Base-by-base conservation (phyloP, 2,888 invertebrate genomes). In the Trichopria drosophilae region DNA sequence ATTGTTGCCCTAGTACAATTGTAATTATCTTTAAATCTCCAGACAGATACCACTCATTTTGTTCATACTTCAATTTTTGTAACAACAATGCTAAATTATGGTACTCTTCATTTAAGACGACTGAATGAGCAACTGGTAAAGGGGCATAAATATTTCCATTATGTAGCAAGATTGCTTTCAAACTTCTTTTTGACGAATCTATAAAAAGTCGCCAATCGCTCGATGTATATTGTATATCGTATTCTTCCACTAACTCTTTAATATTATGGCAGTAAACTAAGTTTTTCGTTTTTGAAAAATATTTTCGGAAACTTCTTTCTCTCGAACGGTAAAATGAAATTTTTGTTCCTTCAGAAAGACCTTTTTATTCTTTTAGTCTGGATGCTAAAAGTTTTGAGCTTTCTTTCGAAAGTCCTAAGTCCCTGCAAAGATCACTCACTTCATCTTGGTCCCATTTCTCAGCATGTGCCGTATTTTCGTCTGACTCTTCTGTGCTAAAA, bases 161-260 rank as follows among this genome's bases (percentile, higher is more conserved):
- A 18, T 47, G 36, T 29, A 41, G 7, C 28, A 41, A 26, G 7
- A 49, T 26, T n/a, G n/a, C n/a, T n/a, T n/a, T n/a, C n/a, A n/a
- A n/a, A n/a, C n/a, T n/a, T n/a, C n/a, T n/a, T n/a, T 9, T 31
- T 1, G 39, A 47, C 3, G 22, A 39, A 22, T 47, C 39, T 7
- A 47, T 6, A 39, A 47, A 47, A n/a, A 47, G 39, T n/a, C 45
- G 45, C 45, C 36, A 46, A 2, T 46, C 29, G 12, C 20, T 15
- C 18, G 29, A 3, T 13, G 23, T 16, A 10, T 46, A 46, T 26
- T 12, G 6, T 19, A 37, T 37, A n/a, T 20, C 10, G 10, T 13
- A 26, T 18, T 39, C 23, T 7, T 23, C 15, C 6, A 39, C 7
- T 15, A 39, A 39, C 5, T 13, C 39, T 39, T 22, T 19, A 13